These are phyloP conservation scores for Apantesis nais DNA, from an alignment of 2,888 invertebrate species.

Conservation along the genomic window DNA sequence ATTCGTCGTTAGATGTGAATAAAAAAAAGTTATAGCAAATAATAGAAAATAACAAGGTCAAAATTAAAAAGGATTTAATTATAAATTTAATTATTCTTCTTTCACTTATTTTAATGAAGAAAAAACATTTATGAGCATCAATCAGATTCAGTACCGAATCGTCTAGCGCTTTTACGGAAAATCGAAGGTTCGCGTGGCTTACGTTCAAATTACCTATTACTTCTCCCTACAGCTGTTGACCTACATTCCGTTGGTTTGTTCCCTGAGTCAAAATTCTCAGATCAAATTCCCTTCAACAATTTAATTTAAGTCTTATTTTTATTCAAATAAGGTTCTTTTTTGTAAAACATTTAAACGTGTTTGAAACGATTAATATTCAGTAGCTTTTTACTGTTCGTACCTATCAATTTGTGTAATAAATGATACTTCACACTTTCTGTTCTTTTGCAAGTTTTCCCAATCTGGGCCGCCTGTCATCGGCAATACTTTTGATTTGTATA, in stretches of 20 bases:
- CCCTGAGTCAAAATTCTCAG: conserved; percentile 49
- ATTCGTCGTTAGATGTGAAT: conserved; percentile 26
- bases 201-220: conserved; percentile 61
- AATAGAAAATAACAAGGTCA: conserved; percentile 5
- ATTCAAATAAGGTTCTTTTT: conserved; percentile 49
- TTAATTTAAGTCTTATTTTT: conserved; percentile 52
- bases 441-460: conserved; percentile 40
- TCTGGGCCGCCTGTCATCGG: conserved; percentile 24
- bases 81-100: not conserved
- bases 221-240: conserved; percentile 62
- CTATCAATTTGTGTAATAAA: conserved; percentile 62
- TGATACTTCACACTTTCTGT: conserved; percentile 49
- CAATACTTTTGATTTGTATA: conserved; percentile 24
- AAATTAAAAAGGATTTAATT: not conserved
- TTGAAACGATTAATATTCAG: conserved; percentile 57
- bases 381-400: conserved; percentile 55
- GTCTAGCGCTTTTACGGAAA: conserved; percentile 48
- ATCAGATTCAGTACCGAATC: conserved; percentile 30
- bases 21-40: conserved; percentile 18
- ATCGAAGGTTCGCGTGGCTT: conserved; percentile 55
- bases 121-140: conserved; percentile 23
- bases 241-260: conserved; percentile 55
- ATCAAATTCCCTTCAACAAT: conserved; percentile 47
- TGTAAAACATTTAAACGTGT: conserved; percentile 27
- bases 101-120: conserved; percentile 11